Evolutionary conservation across 2,113 vertebrate species (phyloP).

Genomic region (Amphiprion ocellaris): DNA sequence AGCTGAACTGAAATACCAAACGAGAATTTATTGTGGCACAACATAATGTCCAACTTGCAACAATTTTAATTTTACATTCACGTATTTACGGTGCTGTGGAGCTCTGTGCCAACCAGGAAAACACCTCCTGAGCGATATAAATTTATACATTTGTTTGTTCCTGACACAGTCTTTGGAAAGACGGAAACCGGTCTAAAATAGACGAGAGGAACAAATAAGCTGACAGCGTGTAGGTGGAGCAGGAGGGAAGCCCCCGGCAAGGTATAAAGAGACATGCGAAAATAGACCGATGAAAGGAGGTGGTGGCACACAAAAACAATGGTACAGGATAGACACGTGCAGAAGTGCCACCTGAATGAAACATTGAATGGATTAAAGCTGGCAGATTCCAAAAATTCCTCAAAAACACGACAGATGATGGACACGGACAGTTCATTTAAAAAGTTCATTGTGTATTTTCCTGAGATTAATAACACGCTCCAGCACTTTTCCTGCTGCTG

Average conservation of each 20-base stretch:
- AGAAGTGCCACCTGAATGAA: slow-evolving; percentile 12
- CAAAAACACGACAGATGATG: not conserved
- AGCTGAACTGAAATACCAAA: not conserved
- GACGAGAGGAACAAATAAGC: slow-evolving; percentile 76
- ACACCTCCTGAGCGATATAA: slow-evolving; percentile 14
- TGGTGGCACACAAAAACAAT: slow-evolving; percentile 50
- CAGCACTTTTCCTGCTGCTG: slow-evolving; percentile 38
- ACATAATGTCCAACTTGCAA: not conserved
- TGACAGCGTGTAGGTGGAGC: slow-evolving; percentile 54
- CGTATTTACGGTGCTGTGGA: slow-evolving; percentile 11
- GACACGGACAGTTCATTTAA: slow-evolving; percentile 4
- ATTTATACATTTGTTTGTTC: slow-evolving; percentile 72
- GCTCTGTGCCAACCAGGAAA: slow-evolving; percentile 19
- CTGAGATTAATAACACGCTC: not conserved
- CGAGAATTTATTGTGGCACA: not conserved
- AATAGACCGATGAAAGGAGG: slow-evolving; percentile 71
- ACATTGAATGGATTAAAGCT: not conserved
- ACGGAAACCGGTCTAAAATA: slow-evolving; percentile 73
- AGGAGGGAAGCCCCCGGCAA: slow-evolving; percentile 49
- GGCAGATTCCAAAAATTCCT: not conserved
- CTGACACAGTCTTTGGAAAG: slow-evolving; percentile 59
- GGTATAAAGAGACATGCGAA: slow-evolving; percentile 61
- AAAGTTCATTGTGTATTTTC: slow-evolving; percentile 3
- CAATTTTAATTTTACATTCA: slow-evolving; percentile 7
- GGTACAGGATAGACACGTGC: not conserved